Conservation (phyloP, 2,888 invertebrate genomes). For the Tipula vernalis region DNA sequence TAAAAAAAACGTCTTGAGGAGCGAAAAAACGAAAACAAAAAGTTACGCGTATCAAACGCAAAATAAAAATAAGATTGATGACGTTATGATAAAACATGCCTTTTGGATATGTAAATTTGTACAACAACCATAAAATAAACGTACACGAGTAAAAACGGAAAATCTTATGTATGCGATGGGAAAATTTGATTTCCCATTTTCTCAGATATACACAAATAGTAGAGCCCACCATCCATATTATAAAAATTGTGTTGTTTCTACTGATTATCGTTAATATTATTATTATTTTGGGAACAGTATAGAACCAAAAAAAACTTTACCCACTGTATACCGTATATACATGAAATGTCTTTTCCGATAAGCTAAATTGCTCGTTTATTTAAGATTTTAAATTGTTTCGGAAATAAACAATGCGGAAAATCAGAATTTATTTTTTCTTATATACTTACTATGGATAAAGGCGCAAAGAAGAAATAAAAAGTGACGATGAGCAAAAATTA, state of each 20-base stretch:
- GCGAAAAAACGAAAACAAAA: background rate
- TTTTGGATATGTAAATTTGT: background rate
- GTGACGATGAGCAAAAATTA: background rate
- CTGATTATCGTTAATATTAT: constrained; percentile 4
- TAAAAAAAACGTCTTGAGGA: background rate
- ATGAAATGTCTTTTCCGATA: background rate
- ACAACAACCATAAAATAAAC: background rate
- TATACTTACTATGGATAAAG: background rate
- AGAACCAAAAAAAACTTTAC: background rate
- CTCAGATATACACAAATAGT: background rate
- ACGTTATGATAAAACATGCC: background rate
- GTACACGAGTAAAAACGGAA: background rate
- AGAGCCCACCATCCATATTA: background rate
- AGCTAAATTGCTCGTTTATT: background rate
- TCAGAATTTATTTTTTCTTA: background rate
- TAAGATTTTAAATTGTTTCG: background rate
- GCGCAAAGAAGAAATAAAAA: background rate
- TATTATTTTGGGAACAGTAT: background rate
- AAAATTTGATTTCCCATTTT: background rate
- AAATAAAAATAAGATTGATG: background rate
- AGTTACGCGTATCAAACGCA: background rate
- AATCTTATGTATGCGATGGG: background rate
- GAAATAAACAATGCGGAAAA: constrained; percentile 4
- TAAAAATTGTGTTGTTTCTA: background rate
- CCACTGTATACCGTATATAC: background rate